Conservation (phyloP, 2,113 vertebrate genomes). For the Procavia capensis region DNA sequence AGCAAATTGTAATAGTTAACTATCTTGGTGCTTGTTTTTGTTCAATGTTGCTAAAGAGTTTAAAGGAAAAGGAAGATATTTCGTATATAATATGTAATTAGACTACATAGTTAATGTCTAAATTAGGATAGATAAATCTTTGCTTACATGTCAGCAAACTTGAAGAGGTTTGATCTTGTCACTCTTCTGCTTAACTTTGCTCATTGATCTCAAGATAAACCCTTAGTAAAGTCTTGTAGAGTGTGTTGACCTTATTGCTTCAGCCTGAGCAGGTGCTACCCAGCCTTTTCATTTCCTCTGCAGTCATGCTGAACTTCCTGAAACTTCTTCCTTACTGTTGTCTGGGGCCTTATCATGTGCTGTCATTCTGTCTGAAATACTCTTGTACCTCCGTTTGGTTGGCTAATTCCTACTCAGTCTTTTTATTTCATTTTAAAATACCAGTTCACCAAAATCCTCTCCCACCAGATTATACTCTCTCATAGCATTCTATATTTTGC, state of each 20-base stretch:
- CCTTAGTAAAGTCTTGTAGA: neutral
- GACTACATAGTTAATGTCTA: conserved; percentile 6
- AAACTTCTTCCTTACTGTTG: neutral
- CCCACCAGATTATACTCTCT: neutral
- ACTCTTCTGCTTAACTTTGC: neutral
- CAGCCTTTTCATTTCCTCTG: neutral
- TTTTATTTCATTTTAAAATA: conserved; percentile 25
- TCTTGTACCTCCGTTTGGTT: neutral
- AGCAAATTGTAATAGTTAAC: conserved; percentile 14
- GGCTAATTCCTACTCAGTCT: neutral
- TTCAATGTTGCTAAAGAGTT: neutral
- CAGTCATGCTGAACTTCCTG: neutral
- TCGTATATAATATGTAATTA: neutral
- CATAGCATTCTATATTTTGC: neutral
- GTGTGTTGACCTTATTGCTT: neutral
- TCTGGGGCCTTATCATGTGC: neutral
- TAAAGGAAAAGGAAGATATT: neutral
- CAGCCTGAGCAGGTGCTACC: neutral
- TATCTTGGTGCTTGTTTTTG: conserved; percentile 34
- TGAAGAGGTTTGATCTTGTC: neutral
- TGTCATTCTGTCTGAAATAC: neutral
- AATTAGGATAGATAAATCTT: neutral
- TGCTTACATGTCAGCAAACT: conserved; percentile 8
- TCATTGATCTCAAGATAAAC: neutral
- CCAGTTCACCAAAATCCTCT: conserved; percentile 13